Conservation (phyloP, 92 coral and sea anemone genomes). For the Phymanthus crucifer region DNA sequence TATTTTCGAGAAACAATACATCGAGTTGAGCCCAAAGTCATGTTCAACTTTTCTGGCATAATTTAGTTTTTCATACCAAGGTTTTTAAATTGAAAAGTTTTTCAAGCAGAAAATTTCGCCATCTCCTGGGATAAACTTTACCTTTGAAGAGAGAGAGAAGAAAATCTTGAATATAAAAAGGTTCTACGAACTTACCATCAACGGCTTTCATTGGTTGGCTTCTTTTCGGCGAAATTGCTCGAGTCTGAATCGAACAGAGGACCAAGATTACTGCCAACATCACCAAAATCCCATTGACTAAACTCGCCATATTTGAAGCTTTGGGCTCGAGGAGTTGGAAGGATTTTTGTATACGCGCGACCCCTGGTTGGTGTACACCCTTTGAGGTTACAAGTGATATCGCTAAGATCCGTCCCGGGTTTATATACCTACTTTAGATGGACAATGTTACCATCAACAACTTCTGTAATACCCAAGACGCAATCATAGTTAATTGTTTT, state of each 20-base stretch:
- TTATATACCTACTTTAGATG: slow-evolving; percentile 5
- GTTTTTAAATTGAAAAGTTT: too few relatives aligned
- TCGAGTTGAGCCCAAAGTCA: background rate
- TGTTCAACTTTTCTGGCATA: background rate
- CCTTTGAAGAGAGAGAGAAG: too few relatives aligned
- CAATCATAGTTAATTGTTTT: slow-evolving; percentile 18
- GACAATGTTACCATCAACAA: slow-evolving; percentile 17
- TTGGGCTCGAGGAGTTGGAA: background rate
- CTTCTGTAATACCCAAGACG: slow-evolving; percentile 4
- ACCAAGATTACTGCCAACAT: background rate
- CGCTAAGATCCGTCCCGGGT: background rate
- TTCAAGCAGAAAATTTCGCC: too few relatives aligned
- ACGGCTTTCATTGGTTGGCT: background rate
- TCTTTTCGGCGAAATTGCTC: background rate
- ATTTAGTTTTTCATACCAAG: background rate
- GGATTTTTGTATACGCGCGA: background rate
- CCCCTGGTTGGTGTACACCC: background rate
- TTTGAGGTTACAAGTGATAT: slow-evolving; percentile 4
- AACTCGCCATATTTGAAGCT: slow-evolving; percentile 1
- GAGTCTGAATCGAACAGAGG: background rate
- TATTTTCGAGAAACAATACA: background rate
- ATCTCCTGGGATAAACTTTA: too few relatives aligned
- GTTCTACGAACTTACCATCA: background rate
- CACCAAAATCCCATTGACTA: background rate
- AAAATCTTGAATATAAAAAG: too few relatives aligned